Conservation (phyloP, 1,140 invertebrate genomes). For the Bombus haemorrhoidalis region DNA sequence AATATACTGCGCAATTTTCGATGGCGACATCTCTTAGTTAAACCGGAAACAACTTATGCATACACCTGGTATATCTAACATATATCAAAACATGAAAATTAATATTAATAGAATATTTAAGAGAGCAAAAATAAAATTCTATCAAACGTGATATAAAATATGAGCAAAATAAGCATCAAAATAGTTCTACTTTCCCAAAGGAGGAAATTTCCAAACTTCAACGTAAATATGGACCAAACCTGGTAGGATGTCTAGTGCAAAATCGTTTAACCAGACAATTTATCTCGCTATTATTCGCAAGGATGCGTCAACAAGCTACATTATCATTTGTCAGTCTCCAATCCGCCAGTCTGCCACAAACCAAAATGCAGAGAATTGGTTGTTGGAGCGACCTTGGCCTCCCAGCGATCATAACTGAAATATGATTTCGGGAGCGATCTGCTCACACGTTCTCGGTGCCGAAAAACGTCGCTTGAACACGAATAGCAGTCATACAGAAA, state of each 20-base stretch:
- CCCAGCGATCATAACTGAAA: not conserved
- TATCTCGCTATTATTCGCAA: not conserved
- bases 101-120: too few relatives aligned
- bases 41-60: too few relatives aligned
- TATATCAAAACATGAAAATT: too few relatives aligned
- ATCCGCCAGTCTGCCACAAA: not conserved
- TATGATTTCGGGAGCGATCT: slow-evolving; percentile 1
- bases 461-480: slow-evolving; percentile 12
- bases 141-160: too few relatives aligned
- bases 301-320: not conserved
- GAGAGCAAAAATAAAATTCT: too few relatives aligned
- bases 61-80: too few relatives aligned
- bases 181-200: too few relatives aligned
- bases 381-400: slow-evolving; percentile 1
- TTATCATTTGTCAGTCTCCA: not conserved
- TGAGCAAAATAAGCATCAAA: too few relatives aligned
- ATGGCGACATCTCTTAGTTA: too few relatives aligned
- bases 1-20: too few relatives aligned
- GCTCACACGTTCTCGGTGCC: not conserved
- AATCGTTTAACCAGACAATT: not conserved
- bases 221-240: not conserved
- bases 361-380: not conserved
- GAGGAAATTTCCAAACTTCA: too few relatives aligned
- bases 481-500: not conserved
- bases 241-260: not conserved